These are phyloP conservation scores for Stenopsyche tienmushanensis DNA, from an alignment of 1,140 invertebrate species.

Conservation along the genomic window DNA sequence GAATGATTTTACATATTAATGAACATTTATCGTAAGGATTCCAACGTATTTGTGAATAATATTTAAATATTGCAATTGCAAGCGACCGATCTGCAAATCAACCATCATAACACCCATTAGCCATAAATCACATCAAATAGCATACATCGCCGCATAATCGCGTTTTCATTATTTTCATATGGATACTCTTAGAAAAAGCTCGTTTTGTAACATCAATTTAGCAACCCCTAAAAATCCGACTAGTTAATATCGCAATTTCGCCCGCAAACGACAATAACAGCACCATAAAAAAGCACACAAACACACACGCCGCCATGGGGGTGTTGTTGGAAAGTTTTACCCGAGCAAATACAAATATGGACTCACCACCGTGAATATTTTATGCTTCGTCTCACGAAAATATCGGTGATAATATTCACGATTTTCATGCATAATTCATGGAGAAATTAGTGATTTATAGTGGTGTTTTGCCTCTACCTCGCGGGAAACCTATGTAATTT, in stretches of 20 bases:
- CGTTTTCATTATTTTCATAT: no score
- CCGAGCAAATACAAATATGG: background rate
- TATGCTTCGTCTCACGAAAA: slow-evolving; percentile 7
- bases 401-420: slow-evolving; percentile 11
- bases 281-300: slow-evolving; percentile 12
- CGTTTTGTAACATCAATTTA: no score
- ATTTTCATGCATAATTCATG: slow-evolving; percentile 9
- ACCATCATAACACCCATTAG: no score
- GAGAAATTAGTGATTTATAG: slow-evolving; percentile 8
- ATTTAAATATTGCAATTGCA: no score
- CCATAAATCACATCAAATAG: no score
- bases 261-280: slow-evolving; percentile 17
- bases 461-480: slow-evolving; percentile 4
- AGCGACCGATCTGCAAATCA: no score
- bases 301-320: background rate
- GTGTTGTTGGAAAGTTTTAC: background rate
- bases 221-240: no score
- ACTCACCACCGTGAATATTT: background rate
- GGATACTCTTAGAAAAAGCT: no score
- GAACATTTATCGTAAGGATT: no score
- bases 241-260: background rate
- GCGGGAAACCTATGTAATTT: slow-evolving; percentile 1
- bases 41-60: no score
- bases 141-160: no score
- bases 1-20: no score